Base-by-base conservation (phyloP, 1,140 invertebrate species). In the Cydia pomonella region DNA sequence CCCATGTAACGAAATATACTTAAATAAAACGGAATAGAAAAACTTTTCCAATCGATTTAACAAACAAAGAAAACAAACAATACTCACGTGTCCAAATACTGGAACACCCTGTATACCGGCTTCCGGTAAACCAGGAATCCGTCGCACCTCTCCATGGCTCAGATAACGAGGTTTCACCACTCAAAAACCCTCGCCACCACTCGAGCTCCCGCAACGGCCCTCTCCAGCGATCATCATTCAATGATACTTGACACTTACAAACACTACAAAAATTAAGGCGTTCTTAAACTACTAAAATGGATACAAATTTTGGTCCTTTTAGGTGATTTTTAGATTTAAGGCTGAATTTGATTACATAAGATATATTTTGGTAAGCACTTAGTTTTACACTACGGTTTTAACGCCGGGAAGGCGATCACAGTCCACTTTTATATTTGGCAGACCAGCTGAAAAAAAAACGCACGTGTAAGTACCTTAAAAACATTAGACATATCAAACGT, bases 41-140 rank as follows among this genome's bases (percentile, higher is more conserved):
- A n/a, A 5, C 7, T 59, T 23, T 3, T 59, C 12, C 4, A 53
- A 53, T 53, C 16, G 18, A 53, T 59, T n/a, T n/a, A n/a, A n/a
- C n/a, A n/a, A 59, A 59, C 21, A 59, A 59, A 23, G 9, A 10
- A 59, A 59, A n/a, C 47, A 50, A 50, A 18, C 47, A 25, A 77
- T 84, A 94, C 94, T 95, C 89, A 95, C 94, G 95, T 95, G 93
- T 96, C 96, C 89, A 96, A 94, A 93, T 96, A 96, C 94, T 96
- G 95, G 93, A 96, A 96, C 85, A 96, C 95, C 89, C 95, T 94
- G 91, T 96, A 96, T 74, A 96, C 95, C 84, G 96, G 96, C 87
- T 95, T 95, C 85, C 95, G 95, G 93, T 95, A 96, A 93, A 96
- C 95, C 88, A 96, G 94, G 88, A 95, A 95, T 85, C 95, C 95